Conservation (phyloP, 2,888 invertebrate genomes). For the Apoderus coryli region DNA sequence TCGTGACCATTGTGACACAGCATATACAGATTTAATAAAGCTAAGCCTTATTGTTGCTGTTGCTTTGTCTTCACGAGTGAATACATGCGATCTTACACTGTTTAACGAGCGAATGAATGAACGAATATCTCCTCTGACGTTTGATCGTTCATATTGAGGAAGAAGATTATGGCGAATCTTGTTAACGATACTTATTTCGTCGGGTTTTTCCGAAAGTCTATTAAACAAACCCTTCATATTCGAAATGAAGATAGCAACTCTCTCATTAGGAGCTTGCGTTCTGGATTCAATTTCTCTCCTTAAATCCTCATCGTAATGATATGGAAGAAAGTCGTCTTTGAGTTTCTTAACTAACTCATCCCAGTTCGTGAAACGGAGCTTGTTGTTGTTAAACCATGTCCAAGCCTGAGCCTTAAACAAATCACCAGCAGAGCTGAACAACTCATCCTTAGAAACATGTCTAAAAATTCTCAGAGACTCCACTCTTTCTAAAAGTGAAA, state of each 20-base stretch:
- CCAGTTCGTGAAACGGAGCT: constrained; percentile 6
- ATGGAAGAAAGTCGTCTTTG: constrained; percentile 8
- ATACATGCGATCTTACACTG: too few relatives aligned
- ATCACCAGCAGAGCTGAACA: constrained; percentile 10
- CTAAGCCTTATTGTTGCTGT: too few relatives aligned
- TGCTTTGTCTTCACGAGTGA: too few relatives aligned
- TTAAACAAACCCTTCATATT: constrained; percentile 9
- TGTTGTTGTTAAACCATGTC: constrained; percentile 10
- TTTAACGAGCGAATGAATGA: too few relatives aligned
- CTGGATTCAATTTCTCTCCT: constrained; percentile 7
- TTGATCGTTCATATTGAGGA: too few relatives aligned
- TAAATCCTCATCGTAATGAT: constrained; percentile 9
- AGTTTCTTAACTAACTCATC: constrained; percentile 8
- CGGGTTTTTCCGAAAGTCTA: constrained; percentile 3
- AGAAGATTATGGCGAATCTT: too few relatives aligned
- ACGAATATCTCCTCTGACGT: too few relatives aligned
- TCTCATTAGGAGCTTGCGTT: constrained; percentile 8
- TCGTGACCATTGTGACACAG: too few relatives aligned
- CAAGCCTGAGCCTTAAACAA: constrained; percentile 9
- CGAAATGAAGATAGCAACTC: constrained; percentile 4
- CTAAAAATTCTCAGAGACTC: constrained; percentile 7
- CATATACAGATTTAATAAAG: too few relatives aligned
- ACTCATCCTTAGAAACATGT: constrained; percentile 5
- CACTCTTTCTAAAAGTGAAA: constrained; percentile 9
- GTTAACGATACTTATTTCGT: too few relatives aligned